Evolutionary conservation across 2,888 invertebrate species (phyloP).

Genomic region (Mimumesa dahlbomi): DNA sequence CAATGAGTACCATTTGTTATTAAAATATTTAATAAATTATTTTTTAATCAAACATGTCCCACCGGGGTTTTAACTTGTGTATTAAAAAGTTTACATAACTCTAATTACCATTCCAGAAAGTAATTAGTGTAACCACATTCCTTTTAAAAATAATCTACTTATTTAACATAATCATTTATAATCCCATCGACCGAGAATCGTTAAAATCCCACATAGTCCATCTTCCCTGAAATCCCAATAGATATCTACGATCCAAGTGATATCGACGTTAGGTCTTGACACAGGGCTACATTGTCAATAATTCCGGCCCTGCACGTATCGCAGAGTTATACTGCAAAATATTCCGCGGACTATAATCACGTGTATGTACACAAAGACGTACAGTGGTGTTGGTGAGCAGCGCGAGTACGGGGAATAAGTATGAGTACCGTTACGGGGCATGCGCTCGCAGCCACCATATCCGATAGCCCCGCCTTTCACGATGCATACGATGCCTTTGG

Average conservation of each 20-base stretch:
- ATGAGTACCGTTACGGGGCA: slow-evolving; percentile 74
- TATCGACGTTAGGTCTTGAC: background rate
- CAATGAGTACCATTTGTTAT: no score
- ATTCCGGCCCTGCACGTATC: slow-evolving; percentile 49
- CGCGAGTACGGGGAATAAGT: slow-evolving; percentile 62
- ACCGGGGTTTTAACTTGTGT: no score
- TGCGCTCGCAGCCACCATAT: slow-evolving; percentile 69
- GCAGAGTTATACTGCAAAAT: slow-evolving; percentile 58
- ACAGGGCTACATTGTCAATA: slow-evolving; percentile 33
- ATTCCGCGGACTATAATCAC: slow-evolving; percentile 58
- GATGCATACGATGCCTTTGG: slow-evolving; percentile 74
- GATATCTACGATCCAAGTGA: no score
- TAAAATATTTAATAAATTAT: background rate
- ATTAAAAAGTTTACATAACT: no score
- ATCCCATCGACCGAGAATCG: no score
- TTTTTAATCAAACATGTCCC: background rate
- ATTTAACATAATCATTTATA: background rate
- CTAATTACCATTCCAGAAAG: background rate
- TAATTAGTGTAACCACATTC: background rate
- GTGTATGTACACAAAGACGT: slow-evolving; percentile 37
- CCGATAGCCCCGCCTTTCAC: slow-evolving; percentile 70
- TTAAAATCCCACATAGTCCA: no score
- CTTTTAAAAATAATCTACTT: background rate
- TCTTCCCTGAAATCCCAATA: no score
- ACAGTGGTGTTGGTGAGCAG: slow-evolving; percentile 44